Conservation (phyloP, 2,888 invertebrate species). For the Scaptomyza parva region DNA sequence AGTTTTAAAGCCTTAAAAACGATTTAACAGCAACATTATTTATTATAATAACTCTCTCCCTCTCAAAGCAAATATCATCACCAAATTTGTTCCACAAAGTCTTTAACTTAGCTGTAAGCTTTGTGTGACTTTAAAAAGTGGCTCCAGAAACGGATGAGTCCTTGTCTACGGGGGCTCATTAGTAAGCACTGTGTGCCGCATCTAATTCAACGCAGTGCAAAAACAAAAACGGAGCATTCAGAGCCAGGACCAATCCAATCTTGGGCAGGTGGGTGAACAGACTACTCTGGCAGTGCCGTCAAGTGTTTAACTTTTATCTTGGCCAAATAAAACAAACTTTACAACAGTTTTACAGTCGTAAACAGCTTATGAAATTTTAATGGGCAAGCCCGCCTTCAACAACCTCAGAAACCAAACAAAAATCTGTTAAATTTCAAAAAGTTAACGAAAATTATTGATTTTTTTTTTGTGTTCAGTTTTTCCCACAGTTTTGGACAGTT, state of each 20-base stretch:
- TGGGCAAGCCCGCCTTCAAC: constrained; percentile 16
- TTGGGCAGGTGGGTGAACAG: not conserved
- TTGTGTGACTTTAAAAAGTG: not conserved
- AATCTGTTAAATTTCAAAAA: constrained; percentile 47
- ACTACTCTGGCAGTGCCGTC: constrained; percentile 2
- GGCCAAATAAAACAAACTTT: constrained; percentile 66
- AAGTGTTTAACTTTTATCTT: constrained; percentile 59
- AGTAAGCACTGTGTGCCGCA: constrained; percentile 63
- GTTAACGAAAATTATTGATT: constrained; percentile 56
- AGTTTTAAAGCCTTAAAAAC: too few relatives aligned
- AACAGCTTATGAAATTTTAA: constrained; percentile 77
- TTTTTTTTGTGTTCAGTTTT: constrained; percentile 36
- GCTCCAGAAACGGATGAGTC: constrained; percentile 58
- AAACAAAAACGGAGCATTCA: constrained; percentile 25
- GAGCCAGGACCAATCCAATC: constrained; percentile 2
- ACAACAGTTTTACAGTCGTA: constrained; percentile 70
- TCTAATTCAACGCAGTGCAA: constrained; percentile 29
- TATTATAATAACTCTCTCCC: not conserved
- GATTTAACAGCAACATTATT: too few relatives aligned
- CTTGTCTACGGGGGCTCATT: constrained; percentile 66
- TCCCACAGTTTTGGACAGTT: constrained; percentile 59
- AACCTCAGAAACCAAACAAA: constrained; percentile 12
- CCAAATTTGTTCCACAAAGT: constrained; percentile 26
- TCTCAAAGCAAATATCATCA: not conserved
- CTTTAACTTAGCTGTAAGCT: not conserved